phyloP scores from a whole-genome alignment of 2,113 vertebrate species.

The Willisornis vidua region DNA sequence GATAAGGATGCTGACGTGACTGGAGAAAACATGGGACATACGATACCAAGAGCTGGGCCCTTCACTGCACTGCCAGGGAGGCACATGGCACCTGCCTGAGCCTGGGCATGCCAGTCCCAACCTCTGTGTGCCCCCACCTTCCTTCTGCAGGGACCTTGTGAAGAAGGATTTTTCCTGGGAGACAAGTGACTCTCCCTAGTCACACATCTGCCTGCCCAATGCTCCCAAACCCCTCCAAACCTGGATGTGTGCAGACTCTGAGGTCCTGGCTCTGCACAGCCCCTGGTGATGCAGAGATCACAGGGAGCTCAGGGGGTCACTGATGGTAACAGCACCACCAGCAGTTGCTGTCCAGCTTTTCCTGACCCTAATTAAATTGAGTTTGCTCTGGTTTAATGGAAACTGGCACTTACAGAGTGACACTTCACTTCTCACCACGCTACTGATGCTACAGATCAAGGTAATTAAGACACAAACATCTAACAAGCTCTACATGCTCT shows the following conservation, averaged over 20 bases:
- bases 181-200: accelerated
- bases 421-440: background rate
- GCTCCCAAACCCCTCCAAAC: background rate
- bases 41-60: accelerated
- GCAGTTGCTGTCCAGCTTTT: accelerated
- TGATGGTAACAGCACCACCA: background rate
- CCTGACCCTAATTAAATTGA: background rate
- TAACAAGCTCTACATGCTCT: background rate
- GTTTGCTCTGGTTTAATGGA: background rate
- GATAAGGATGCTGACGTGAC: background rate
- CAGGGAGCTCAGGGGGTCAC: background rate
- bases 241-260: background rate
- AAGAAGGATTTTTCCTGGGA: background rate
- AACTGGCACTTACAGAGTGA: background rate
- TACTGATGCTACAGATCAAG: background rate
- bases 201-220: accelerated
- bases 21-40: accelerated
- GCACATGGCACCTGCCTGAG: background rate
- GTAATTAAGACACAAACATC: background rate
- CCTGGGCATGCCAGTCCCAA: background rate
- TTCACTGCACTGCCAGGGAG: background rate
- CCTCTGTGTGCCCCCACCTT: background rate
- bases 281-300: background rate
- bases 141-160: accelerated
- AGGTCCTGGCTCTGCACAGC: background rate